Conservation (phyloP, 2,113 vertebrate species). For the Laticauda laticaudata region DNA sequence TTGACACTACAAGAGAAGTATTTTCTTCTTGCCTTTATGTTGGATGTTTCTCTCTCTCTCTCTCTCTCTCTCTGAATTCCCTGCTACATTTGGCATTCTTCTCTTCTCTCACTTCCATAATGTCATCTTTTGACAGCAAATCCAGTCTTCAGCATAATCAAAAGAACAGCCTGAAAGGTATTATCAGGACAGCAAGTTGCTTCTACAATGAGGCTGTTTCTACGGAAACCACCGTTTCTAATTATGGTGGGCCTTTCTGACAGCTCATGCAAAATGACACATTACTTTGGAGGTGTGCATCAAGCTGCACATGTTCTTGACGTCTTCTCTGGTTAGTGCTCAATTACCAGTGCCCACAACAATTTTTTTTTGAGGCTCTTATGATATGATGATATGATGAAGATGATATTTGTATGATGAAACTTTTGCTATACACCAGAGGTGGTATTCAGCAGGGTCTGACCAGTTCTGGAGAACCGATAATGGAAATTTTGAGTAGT, state of each 20-base stretch:
- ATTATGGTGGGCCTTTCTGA: constrained; percentile 1
- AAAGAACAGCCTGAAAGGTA: not conserved
- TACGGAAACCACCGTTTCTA: constrained; percentile 29
- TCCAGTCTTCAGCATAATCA: not conserved
- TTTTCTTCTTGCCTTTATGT: not conserved
- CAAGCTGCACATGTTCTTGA: not conserved
- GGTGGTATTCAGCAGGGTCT: no score
- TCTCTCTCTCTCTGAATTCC: no score
- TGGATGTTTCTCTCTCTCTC: not conserved
- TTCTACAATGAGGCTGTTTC: not conserved
- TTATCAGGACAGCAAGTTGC: not conserved
- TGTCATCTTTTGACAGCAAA: constrained; percentile 1
- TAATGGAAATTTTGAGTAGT: no score
- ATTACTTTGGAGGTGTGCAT: not conserved
- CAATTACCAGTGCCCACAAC: not conserved
- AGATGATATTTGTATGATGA: not conserved
- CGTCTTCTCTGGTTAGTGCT: not conserved
- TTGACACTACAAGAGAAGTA: not conserved
- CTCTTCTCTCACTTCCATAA: not conserved
- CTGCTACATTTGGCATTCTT: not conserved
- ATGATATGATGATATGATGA: not conserved
- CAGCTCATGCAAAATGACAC: constrained; percentile 11
- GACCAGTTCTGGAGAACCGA: no score
- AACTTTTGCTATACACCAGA: not conserved
- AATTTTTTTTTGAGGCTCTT: not conserved